A percentile compares a stretch with the other conserved stretches of the same genome.
These are phyloP conservation scores for Oryzias melastigma DNA, from an alignment of 2,113 vertebrate species.

Conservation along the genomic window DNA sequence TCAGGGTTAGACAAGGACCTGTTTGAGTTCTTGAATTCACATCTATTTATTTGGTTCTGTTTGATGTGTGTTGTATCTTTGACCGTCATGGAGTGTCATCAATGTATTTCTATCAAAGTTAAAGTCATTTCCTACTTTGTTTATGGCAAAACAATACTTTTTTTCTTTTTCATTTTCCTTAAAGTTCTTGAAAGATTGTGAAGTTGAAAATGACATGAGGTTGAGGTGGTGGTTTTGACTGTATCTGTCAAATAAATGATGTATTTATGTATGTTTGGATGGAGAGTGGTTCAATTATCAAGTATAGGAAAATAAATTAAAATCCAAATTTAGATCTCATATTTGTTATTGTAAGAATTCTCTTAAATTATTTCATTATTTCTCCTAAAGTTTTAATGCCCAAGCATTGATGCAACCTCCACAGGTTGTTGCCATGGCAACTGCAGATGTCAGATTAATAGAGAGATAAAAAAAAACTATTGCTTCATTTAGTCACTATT, in stretches of 20 bases:
- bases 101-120: conserved; percentile 9
- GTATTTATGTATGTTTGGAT: conserved; percentile 63
- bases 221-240: conserved; percentile 33
- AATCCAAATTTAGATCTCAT: too few species aligned
- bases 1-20: conserved; percentile 67
- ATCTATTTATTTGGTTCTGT: conserved; percentile 40
- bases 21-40: conserved; percentile 30
- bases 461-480: too few species aligned
- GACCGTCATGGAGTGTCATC: conserved; percentile 6
- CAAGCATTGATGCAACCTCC: too few species aligned
- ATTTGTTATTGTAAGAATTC: too few species aligned
- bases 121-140: conserved; percentile 21
- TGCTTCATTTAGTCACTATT: too few species aligned
- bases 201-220: conserved; percentile 31
- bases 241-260: conserved; percentile 60
- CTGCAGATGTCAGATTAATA: too few species aligned
- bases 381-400: too few species aligned
- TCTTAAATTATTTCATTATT: too few species aligned
- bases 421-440: too few species aligned
- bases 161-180: conserved; percentile 15
- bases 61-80: conserved; percentile 7
- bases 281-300: conserved; percentile 12
- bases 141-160: background rate
- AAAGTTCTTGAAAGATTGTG: background rate
- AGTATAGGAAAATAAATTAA: background rate